phyloP scores from a whole-genome alignment of 2,113 vertebrate species.

The Malurus melanocephalus region DNA sequence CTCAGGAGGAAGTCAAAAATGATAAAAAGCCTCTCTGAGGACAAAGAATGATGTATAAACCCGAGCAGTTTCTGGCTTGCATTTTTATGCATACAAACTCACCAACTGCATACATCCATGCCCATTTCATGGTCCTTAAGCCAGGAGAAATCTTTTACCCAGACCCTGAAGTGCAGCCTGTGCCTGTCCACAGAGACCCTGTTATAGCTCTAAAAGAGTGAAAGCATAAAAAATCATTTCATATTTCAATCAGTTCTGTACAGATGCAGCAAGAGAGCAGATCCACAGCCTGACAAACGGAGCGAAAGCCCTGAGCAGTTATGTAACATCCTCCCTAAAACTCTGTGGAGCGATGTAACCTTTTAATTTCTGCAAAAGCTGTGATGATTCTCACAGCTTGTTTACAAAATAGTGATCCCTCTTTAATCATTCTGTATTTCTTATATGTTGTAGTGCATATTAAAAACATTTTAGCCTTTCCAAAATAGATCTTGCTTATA shows the following conservation, averaged over 20 bases:
- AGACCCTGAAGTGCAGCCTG: neutral
- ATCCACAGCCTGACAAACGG: neutral
- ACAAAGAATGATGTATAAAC: neutral
- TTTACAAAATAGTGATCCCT: slow-evolving; percentile 42
- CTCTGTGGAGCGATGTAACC: neutral
- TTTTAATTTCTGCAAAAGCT: slow-evolving; percentile 23
- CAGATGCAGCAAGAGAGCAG: neutral
- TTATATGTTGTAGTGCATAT: neutral
- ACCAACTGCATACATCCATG: neutral
- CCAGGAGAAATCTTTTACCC: neutral
- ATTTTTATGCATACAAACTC: neutral
- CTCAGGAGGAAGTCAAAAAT: neutral
- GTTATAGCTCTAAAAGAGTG: neutral
- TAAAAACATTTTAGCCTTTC: neutral
- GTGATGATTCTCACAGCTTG: slow-evolving; percentile 6
- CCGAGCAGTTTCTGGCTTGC: neutral
- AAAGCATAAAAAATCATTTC: slow-evolving; percentile 12
- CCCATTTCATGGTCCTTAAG: neutral
- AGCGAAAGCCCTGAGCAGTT: neutral
- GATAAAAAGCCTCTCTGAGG: neutral
- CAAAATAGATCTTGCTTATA: neutral
- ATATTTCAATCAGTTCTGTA: neutral
- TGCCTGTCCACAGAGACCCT: neutral
- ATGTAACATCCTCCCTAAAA: neutral
- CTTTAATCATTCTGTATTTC: neutral